Evolutionary conservation across 2,888 invertebrate species (phyloP).

Genomic region (Chrysomela aeneicollis): DNA sequence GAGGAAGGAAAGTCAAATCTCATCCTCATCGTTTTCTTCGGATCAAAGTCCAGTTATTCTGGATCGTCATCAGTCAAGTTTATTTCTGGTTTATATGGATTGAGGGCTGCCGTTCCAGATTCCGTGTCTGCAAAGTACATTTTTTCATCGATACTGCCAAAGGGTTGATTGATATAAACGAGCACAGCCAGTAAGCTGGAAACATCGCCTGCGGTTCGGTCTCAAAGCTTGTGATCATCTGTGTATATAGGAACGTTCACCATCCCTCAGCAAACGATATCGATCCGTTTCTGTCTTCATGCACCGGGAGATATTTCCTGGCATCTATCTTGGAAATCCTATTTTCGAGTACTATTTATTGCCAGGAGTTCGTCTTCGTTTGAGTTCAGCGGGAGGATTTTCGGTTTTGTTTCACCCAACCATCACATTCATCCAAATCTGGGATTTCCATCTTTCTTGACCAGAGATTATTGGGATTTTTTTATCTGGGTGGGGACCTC

Average conservation of each 20-base stretch:
- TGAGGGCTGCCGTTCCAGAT: conserved; percentile 6
- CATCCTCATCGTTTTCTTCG: not conserved
- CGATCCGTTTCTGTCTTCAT: not conserved
- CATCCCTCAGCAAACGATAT: conserved; percentile 29
- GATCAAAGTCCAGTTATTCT: not conserved
- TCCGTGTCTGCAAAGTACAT: conserved; percentile 38
- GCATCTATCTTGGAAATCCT: too few species aligned
- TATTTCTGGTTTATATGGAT: not conserved
- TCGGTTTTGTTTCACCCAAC: too few species aligned
- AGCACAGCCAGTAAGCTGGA: conserved; percentile 45
- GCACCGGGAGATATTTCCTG: not conserved
- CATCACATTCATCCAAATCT: too few species aligned
- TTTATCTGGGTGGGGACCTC: too few species aligned
- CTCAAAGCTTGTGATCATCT: conserved; percentile 47
- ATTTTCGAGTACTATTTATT: too few species aligned
- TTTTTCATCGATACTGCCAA: conserved; percentile 40
- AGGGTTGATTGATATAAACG: conserved; percentile 39
- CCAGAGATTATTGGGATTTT: too few species aligned
- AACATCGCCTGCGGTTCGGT: conserved; percentile 47
- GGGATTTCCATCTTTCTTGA: too few species aligned
- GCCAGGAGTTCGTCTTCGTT: too few species aligned
- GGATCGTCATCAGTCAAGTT: conserved; percentile 2
- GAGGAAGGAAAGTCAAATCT: too few species aligned
- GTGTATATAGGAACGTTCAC: conserved; percentile 43
- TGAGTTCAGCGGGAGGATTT: too few species aligned